Evolutionary conservation across 2,888 invertebrate genomes (phyloP), one percentile per base, ranked within the genome.

Genomic region (Tenodera sinensis): DNA sequence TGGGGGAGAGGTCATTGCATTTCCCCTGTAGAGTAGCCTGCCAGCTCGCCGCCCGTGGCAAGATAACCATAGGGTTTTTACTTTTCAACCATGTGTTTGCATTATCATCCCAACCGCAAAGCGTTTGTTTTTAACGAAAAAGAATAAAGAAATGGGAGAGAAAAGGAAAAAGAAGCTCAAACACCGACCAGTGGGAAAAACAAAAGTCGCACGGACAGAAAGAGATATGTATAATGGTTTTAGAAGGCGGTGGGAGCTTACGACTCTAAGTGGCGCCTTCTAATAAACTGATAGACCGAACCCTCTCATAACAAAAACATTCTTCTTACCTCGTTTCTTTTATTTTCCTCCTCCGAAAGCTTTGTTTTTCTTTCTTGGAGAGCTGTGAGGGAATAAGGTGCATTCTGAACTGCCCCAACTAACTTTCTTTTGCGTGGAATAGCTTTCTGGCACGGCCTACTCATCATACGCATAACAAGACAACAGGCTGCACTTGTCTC

Each of bases 241-340:
- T 71, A 71, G 54, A 71, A 71, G 54, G 54, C 54, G 54, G 54
- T 71, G 54, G 54, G 54, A 71, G 54, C 54, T 71, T 71, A 71
- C 85, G 28, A 28, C 85, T 54, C 85, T 47, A 85, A 85, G 85
- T 85, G 85, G 85, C 85, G 85, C 85, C 85, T 85, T 85, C 47
- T 47, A 85, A 85, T 85, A 85, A 85, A 85, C 85, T 85, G 85
- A 85, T 85, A 85, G 85, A 84, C 54, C 84, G 14, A 15, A 84
- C 42, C 47, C 27, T 27, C 28, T 27, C 83, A 83, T 83, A 83
- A 83, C 83, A 83, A 85, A 47, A 85, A 85, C 85, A 85, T 47
- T 71, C 54, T 71, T 71, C 54, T 71, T 71, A 71, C 54, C 20
- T 71, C 20, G 54, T 71, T 71, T 71, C 54, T 71, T 71, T 71